phyloP scores from a whole-genome alignment of 2,797 vertebrate species.

The Knipowitschia caucasica region DNA sequence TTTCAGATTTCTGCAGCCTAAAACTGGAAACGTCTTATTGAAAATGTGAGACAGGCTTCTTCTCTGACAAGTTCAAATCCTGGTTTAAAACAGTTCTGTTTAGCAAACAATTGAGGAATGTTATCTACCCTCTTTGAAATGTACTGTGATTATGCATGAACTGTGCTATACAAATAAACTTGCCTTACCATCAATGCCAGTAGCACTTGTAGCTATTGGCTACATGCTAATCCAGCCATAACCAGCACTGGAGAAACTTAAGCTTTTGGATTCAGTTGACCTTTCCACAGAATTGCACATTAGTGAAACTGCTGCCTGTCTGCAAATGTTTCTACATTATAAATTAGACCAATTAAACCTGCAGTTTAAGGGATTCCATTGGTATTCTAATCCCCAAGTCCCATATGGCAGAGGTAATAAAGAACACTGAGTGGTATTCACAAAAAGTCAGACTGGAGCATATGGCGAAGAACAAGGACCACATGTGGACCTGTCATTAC shows the following conservation, averaged over 20 bases:
- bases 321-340: neutral
- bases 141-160: no score
- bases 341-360: neutral
- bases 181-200: no score
- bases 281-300: neutral
- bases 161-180: no score
- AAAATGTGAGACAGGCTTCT: no score
- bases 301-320: no score
- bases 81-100: no score
- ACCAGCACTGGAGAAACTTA: neutral
- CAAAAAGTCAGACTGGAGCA: constrained; percentile 26
- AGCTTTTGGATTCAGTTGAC: neutral
- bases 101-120: no score
- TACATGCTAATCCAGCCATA: neutral
- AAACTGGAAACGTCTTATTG: no score
- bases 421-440: constrained; percentile 25
- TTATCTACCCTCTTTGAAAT: no score
- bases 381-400: constrained; percentile 14
- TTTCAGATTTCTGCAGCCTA: no score
- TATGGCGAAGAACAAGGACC: constrained; percentile 30
- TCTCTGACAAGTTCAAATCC: no score
- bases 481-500: constrained; percentile 38
- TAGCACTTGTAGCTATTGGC: no score
- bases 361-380: constrained; percentile 9
- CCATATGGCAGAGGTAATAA: constrained; percentile 19